Base-by-base conservation (phyloP, 1,140 invertebrate genomes). In the Chrysoperla carnea region DNA sequence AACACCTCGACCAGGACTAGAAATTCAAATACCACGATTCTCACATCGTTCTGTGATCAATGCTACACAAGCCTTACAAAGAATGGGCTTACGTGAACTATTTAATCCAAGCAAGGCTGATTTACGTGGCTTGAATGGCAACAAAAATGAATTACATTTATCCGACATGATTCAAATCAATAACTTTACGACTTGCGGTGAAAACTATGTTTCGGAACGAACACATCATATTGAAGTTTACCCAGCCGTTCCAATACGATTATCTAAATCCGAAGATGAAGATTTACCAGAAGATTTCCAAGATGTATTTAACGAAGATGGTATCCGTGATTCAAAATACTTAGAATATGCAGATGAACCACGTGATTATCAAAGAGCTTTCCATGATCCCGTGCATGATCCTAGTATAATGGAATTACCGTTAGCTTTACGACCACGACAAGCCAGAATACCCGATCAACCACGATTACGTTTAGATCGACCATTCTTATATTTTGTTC, bases 401-500 rank as follows among this genome's bases (percentile, higher is more conserved):
- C 68, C 69, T 1, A 69, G 68, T 45, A 69, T 70, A 43, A 60
- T 75, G 55, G 62, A 68, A 37, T 52, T 81, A 47, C 78, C 78
- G 4, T 53, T 81, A 27, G 73, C 76, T 27, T 56, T 78, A 23
- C 60, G 78, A 29, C 78, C 78, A 6, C 60, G 78, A 47, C 79
- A 84, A 54, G 77, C 78, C 0, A 68, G 81, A 36, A 52, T 76
- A 0, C 75, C 77, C 0, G 74, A 84, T 36, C 72, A 73, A 17
- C 75, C 76, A 2, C 67, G 82, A 53, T 67, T 89, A 46, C 75
- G 81, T 51, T 78, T 86, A 51, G 84, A 89, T 47, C 70, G 83
- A 53, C 84, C 85, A 1, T 89, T 89, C 66, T 63, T 89, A 5
- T 89, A 83, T 55, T 81, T 86, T 47, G 80, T 87, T 9, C 68